Conservation (phyloP, 2,113 vertebrate species). For the Turdus rufiventris region DNA sequence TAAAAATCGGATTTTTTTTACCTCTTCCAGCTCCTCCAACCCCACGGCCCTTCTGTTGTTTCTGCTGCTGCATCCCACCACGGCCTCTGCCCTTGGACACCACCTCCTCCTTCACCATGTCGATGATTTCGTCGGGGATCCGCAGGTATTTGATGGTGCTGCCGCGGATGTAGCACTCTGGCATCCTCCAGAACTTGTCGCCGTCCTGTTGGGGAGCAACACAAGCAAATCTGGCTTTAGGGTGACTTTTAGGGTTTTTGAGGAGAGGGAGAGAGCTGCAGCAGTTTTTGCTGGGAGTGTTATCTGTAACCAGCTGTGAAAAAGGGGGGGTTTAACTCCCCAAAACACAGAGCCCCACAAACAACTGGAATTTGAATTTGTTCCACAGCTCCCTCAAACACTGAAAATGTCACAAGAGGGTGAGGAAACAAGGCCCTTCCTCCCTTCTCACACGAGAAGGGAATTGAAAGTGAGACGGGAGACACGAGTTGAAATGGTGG, state of each 20-base stretch:
- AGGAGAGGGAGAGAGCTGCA: fast-evolving
- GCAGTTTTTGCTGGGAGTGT: fast-evolving
- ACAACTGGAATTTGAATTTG: fast-evolving
- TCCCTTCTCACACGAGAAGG: not conserved
- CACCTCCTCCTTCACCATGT: slow-evolving; percentile 98
- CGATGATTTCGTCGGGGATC: slow-evolving; percentile 95
- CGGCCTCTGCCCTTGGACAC: slow-evolving; percentile 91
- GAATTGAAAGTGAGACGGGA: not conserved
- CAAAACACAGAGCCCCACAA: not conserved
- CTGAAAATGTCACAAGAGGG: fast-evolving
- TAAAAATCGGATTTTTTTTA: slow-evolving; percentile 30
- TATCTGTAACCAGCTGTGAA: fast-evolving
- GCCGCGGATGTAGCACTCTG: slow-evolving; percentile 94
- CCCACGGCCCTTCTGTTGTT: slow-evolving; percentile 90
- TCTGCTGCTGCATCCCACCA: slow-evolving; percentile 91
- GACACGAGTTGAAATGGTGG: not conserved
- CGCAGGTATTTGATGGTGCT: slow-evolving; percentile 98
- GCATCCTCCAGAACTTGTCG: slow-evolving; percentile 99
- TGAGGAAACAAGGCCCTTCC: not conserved
- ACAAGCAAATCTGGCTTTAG: fast-evolving
- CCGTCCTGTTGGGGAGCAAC: slow-evolving; percentile 78
- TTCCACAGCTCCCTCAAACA: not conserved
- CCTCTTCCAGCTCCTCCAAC: slow-evolving; percentile 87
- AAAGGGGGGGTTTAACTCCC: fast-evolving
- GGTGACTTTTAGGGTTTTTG: fast-evolving